Percentiles rank a stretch among this genome's conserved stretches.
These are phyloP conservation scores for Chlorops oryzae DNA, from an alignment of 1,140 invertebrate species.

Conservation along the genomic window DNA sequence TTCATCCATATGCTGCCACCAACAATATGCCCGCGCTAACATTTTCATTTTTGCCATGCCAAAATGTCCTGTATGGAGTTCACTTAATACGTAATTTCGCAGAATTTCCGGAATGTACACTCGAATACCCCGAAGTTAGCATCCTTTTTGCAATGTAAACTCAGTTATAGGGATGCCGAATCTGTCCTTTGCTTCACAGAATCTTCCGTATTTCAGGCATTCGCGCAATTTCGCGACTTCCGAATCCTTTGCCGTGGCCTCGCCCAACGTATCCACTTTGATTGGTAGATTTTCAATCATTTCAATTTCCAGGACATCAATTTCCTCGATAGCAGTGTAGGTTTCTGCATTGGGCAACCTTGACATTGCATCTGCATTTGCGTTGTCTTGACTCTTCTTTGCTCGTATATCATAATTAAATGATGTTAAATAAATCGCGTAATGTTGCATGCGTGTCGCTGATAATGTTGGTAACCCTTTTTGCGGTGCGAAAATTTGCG, in stretches of 20 bases:
- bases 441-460: slow-evolving; percentile 36
- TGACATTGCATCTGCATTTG: slow-evolving; percentile 24
- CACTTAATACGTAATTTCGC: slow-evolving; percentile 13
- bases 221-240: slow-evolving; percentile 10
- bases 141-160: too few species aligned
- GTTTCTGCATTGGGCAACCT: slow-evolving; percentile 7
- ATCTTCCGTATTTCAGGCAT: slow-evolving; percentile 11
- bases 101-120: slow-evolving; percentile 18
- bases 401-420: slow-evolving; percentile 35
- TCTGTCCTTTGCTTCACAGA: slow-evolving; percentile 6
- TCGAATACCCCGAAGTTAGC: slow-evolving; percentile 8
- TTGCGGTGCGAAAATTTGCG: slow-evolving; percentile 40
- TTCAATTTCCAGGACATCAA: too few species aligned
- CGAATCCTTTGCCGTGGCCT: slow-evolving; percentile 15
- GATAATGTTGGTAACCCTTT: slow-evolving; percentile 24
- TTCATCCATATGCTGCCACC: slow-evolving; percentile 19
- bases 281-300: slow-evolving; percentile 14
- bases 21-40: slow-evolving; percentile 18
- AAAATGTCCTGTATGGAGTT: slow-evolving; percentile 22
- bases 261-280: slow-evolving; percentile 4
- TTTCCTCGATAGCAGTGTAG: not conserved
- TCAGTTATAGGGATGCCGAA: slow-evolving; percentile 10
- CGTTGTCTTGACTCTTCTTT: slow-evolving; percentile 13
- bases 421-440: slow-evolving; percentile 31
- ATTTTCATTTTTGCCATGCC: slow-evolving; percentile 24